Conservation (phyloP, 2,797 vertebrate species). For the Eremophila alpestris region DNA sequence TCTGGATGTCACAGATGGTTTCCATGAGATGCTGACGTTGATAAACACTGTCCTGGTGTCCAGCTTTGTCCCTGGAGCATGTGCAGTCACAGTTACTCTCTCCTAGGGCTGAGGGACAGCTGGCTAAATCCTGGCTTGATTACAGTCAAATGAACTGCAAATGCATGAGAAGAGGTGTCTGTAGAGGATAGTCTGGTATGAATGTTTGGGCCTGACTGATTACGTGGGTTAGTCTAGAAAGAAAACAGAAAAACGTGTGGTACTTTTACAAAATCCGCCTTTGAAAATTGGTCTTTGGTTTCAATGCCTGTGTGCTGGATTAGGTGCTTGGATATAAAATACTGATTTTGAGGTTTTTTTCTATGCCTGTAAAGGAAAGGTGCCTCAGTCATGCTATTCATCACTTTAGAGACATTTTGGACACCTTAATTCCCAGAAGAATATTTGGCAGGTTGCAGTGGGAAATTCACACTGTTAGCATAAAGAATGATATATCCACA, state of each 20-base stretch:
- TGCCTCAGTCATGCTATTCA: not conserved
- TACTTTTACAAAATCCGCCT: not conserved
- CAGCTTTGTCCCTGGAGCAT: not conserved
- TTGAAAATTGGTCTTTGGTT: not conserved
- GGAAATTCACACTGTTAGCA: not conserved
- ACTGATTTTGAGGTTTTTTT: not conserved
- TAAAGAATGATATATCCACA: not conserved
- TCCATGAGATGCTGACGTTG: not conserved
- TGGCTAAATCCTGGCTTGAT: not conserved
- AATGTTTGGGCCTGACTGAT: not conserved
- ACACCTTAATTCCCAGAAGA: not conserved
- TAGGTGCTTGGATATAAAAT: not conserved
- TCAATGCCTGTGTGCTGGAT: not conserved
- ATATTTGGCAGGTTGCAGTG: not conserved
- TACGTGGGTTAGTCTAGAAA: not conserved
- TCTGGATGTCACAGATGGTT: not conserved
- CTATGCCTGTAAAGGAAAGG: not conserved
- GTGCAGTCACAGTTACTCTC: not conserved
- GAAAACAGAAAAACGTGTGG: not conserved
- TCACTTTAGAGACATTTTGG: not conserved
- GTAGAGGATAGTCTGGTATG: not conserved
- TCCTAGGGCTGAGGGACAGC: not conserved
- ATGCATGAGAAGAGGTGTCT: not conserved
- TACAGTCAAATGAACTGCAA: not conserved
- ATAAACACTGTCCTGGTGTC: not conserved